These are phyloP conservation scores for Xenopus tropicalis DNA, from an alignment of 2,113 vertebrate genomes.

Conservation along the genomic window DNA sequence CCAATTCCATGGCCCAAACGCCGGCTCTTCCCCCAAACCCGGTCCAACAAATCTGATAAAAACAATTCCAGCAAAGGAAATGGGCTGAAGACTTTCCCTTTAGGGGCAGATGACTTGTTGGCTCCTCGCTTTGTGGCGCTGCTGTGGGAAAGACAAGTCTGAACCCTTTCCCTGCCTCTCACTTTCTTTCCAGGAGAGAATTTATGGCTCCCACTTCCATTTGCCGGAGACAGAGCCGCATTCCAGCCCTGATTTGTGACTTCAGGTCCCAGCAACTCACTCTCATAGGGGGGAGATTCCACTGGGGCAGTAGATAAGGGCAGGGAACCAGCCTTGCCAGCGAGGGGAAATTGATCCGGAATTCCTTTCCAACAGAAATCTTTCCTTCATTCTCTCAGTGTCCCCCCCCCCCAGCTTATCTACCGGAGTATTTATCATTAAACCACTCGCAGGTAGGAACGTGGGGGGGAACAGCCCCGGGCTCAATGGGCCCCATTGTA, in stretches of 20 bases:
- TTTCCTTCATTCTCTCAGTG: slow-evolving; percentile 21
- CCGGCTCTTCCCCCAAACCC: too few species aligned
- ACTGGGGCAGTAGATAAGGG: slow-evolving; percentile 49
- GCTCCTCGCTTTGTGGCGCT: slow-evolving; percentile 65
- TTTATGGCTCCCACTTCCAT: slow-evolving; percentile 80
- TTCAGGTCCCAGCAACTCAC: slow-evolving; percentile 63
- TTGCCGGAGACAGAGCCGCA: slow-evolving; percentile 75
- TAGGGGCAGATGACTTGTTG: slow-evolving; percentile 65
- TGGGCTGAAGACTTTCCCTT: slow-evolving; percentile 69
- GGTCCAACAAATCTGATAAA: slow-evolving; percentile 55
- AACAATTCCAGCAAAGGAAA: slow-evolving; percentile 77
- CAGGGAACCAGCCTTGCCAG: slow-evolving; percentile 24
- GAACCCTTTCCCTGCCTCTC: slow-evolving; percentile 71
- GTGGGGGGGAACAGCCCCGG: too few species aligned
- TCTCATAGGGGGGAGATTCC: slow-evolving; percentile 47
- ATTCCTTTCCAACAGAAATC: slow-evolving; percentile 20
- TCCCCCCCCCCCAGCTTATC: slow-evolving; percentile 5
- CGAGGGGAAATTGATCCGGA: slow-evolving; percentile 28
- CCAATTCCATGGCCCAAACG: too few species aligned
- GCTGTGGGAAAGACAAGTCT: slow-evolving; percentile 81
- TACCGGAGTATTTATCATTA: slow-evolving; percentile 3
- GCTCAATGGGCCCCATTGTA: too few species aligned
- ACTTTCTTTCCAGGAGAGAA: slow-evolving; percentile 72
- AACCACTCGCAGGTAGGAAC: slow-evolving; percentile 2
- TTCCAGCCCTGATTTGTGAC: slow-evolving; percentile 78